Evolutionary conservation across 2,888 invertebrate genomes (phyloP).

Genomic region (Eupithecia dodoneata): DNA sequence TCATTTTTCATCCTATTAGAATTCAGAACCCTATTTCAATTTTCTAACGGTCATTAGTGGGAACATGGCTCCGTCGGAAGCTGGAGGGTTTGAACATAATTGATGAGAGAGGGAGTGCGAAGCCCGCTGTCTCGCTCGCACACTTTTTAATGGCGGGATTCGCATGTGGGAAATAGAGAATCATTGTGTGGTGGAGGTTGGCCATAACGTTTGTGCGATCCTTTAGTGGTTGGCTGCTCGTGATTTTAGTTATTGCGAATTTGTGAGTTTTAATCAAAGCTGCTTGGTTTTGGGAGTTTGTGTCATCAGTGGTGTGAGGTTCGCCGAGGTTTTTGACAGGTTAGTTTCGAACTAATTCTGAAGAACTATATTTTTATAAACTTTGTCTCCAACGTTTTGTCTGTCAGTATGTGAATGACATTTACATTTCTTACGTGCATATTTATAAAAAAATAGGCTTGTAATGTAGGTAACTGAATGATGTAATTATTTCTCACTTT

Average conservation of each 20-base stretch:
- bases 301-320: not conserved
- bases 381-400: not conserved
- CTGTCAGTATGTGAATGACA: not conserved
- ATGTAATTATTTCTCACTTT: not conserved
- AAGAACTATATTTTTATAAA: not conserved
- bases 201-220: constrained; percentile 10
- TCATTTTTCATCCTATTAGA: constrained; percentile 39
- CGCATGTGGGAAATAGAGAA: constrained; percentile 29
- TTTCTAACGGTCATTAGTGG: constrained; percentile 42
- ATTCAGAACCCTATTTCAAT: constrained; percentile 41
- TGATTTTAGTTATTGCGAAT: constrained; percentile 2
- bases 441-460: no score
- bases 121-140: constrained; percentile 28
- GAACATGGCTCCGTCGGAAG: constrained; percentile 37
- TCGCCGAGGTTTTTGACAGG: not conserved
- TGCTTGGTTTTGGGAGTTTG: not conserved
- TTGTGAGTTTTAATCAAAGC: not conserved
- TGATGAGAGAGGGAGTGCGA: constrained; percentile 36
- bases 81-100: constrained; percentile 41
- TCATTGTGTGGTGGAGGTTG: constrained; percentile 29
- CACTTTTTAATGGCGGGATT: constrained; percentile 32
- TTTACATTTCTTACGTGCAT: no score
- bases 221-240: constrained; percentile 13
- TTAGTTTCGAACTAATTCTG: not conserved
- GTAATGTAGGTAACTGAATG: not conserved